Base-by-base conservation (phyloP, 64 coral and sea anemone species). In the Actinia equina region DNA sequence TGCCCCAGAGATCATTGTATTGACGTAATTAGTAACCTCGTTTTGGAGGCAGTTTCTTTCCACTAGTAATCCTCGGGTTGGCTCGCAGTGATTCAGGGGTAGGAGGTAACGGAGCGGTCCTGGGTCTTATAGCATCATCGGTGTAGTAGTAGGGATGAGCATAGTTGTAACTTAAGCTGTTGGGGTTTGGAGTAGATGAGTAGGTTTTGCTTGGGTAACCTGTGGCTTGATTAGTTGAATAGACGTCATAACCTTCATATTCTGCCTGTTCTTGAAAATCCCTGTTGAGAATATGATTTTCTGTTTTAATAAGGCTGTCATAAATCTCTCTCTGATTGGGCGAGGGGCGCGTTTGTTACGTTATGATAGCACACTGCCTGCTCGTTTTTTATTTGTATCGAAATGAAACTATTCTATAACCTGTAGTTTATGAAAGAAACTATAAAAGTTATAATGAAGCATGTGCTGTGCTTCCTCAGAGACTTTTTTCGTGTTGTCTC, bases 41-140 rank as follows among this genome's bases (percentile, higher is more conserved):
- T 8, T 79, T 71, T 26, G 87, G 76, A 7, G 94, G 91, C 43
- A 85, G 80, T 42, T 86, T 87, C 80, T 88, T 96, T 10, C 86
- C 94, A 90, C 91, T 96, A 65, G 94, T 96, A 55, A 96, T 96
- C 46, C 94, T 89, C 44, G 94, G 94, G 62, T 96, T 93, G 25
- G 94, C 94, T 42, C 91, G 79, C 37, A 90, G 94, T 64, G 94
- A 90, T 84, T 96, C 88, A 60, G 92, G 91, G 80, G 89, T 74
- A 49, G 94, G 94, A 59, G 94, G 94, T 62, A 96, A 84, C 19
- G 94, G 91, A 49, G 88, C 94, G 6, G 94, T 96, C 60, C 91
- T 89, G 16, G 91, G 94, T 84, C 91, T 87, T 6, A 77, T 49
- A 14, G 80, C 49, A 59, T 91, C 91, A 9, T 64, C 69, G 57